Percentiles rank a stretch among this genome's conserved stretches.
These are phyloP conservation scores for Spermophilus dauricus DNA, from an alignment of 2,113 vertebrate species.

Conservation along the genomic window DNA sequence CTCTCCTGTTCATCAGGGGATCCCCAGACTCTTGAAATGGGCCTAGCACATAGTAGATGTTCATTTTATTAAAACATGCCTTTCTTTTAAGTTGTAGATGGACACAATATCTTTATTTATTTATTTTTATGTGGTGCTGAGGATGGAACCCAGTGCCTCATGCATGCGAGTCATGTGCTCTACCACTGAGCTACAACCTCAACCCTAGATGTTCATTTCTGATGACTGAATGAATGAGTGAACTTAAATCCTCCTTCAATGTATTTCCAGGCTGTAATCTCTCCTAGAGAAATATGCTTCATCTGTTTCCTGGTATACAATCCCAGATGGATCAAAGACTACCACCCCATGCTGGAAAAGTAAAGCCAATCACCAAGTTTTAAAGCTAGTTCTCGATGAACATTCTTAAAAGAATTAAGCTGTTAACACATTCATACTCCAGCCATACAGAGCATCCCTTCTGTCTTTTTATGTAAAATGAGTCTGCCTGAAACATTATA, in stretches of 20 bases:
- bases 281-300: conserved; percentile 8
- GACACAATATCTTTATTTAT: too few species aligned
- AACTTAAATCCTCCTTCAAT: neutral
- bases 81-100: too few species aligned
- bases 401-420: conserved; percentile 49
- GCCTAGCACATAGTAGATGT: neutral
- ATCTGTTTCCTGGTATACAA: neutral
- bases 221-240: neutral
- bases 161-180: too few species aligned
- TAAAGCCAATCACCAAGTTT: neutral
- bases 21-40: neutral
- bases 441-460: neutral
- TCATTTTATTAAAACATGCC: neutral
- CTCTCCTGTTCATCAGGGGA: neutral
- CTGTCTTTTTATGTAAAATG: neutral
- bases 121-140: too few species aligned
- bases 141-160: too few species aligned
- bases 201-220: neutral
- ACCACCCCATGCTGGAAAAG: neutral
- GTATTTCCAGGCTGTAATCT: conserved; percentile 39
- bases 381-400: neutral
- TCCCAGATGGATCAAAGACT: neutral
- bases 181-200: too few species aligned
- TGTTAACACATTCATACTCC: neutral
- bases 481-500: conserved; percentile 26